These are phyloP conservation scores for Etheostoma nigrum DNA, from an alignment of 2,797 vertebrate species.

Conservation along the genomic window DNA sequence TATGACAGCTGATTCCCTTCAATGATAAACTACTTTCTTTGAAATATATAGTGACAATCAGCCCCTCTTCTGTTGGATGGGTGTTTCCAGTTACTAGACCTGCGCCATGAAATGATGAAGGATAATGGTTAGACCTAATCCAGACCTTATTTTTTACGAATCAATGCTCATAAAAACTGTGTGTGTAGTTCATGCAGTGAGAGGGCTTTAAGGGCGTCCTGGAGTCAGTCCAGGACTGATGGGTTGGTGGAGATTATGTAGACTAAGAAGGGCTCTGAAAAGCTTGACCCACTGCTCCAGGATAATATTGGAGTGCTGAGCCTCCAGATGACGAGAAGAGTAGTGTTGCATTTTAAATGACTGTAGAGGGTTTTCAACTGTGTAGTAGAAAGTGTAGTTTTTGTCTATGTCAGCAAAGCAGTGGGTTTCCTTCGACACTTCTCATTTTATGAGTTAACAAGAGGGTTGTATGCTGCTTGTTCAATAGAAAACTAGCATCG, in stretches of 20 bases:
- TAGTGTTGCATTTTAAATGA: background rate
- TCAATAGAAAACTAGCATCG: background rate
- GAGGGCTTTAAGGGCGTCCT: too few species aligned
- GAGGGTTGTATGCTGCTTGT: too few species aligned
- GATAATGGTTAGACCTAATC: background rate
- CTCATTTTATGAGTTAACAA: background rate
- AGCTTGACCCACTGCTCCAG: background rate
- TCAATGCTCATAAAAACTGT: too few species aligned
- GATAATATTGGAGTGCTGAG: background rate
- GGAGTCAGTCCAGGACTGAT: slow-evolving; percentile 9
- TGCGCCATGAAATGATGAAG: too few species aligned
- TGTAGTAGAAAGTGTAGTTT: background rate
- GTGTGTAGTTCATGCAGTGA: too few species aligned
- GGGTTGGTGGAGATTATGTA: slow-evolving; percentile 21
- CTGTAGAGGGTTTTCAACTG: background rate
- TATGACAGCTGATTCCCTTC: background rate
- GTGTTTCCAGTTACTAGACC: too few species aligned
- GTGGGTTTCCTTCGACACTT: background rate
- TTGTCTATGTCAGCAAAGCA: background rate
- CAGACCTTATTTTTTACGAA: background rate
- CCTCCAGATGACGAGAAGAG: background rate
- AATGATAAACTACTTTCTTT: background rate
- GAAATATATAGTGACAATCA: too few species aligned
- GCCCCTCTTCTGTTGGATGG: background rate
- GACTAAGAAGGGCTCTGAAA: background rate